A percentile compares a stretch with the other conserved stretches of the same genome.
These are phyloP conservation scores for Dendrolimus kikuchii DNA, from an alignment of 1,140 invertebrate species.

Conservation along the genomic window DNA sequence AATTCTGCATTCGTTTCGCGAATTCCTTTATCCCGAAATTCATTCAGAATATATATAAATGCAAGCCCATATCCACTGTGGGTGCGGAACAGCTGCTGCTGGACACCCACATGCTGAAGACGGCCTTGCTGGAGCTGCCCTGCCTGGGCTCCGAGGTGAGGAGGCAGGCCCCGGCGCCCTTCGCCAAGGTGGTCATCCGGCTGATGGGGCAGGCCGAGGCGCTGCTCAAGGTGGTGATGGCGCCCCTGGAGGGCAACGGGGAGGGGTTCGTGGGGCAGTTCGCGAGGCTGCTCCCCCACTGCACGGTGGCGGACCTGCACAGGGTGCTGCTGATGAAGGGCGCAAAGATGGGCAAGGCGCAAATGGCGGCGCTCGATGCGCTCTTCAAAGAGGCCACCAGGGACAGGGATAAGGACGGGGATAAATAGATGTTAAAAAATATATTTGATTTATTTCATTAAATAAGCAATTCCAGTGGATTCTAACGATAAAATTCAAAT, in stretches of 20 bases:
- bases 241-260: constrained; percentile 87
- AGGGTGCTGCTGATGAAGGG: constrained; percentile 98
- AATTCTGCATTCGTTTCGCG: constrained; percentile 97
- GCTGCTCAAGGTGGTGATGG: constrained; percentile 98
- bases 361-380: constrained; percentile 38
- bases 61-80: constrained; percentile 92
- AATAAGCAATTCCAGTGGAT: too few relatives aligned
- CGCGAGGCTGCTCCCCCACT: constrained; percentile 91
- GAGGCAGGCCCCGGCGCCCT: constrained; percentile 89
- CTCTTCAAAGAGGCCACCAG: constrained; percentile 38
- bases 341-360: constrained; percentile 63
- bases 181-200: constrained; percentile 92
- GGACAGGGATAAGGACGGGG: constrained; percentile 18
- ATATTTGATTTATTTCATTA: neutral
- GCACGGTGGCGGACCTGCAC: constrained; percentile 92
- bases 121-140: constrained; percentile 94
- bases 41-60: constrained; percentile 94
- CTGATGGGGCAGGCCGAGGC: constrained; percentile 99
- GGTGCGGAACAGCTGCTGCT: constrained; percentile 98
- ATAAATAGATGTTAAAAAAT: constrained; percentile 2
- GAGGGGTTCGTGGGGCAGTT: constrained; percentile 91
- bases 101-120: constrained; percentile 98
- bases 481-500: too few relatives aligned
- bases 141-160: constrained; percentile 91
- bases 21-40: constrained; percentile 97